phyloP scores from a whole-genome alignment of 2,113 vertebrate genomes.

The Corydoras maculifer region DNA sequence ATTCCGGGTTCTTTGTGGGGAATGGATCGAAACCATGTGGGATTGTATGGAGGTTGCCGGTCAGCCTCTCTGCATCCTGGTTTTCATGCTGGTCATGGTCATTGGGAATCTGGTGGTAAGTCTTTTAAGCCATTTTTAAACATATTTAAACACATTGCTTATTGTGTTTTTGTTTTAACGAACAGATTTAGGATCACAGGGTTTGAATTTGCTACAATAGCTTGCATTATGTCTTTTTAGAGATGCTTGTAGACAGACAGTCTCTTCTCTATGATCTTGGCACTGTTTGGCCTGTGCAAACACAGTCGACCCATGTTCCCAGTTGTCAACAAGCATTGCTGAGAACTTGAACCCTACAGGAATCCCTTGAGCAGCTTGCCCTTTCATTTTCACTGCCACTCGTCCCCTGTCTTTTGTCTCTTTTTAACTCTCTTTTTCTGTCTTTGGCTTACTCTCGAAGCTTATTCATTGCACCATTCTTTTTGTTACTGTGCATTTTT shows the following conservation, averaged over 20 bases:
- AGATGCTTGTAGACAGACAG: slow-evolving; percentile 20
- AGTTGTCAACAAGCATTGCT: slow-evolving; percentile 33
- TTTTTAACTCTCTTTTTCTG: slow-evolving; percentile 14
- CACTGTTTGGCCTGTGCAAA: slow-evolving; percentile 37
- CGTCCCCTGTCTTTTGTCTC: slow-evolving; percentile 4
- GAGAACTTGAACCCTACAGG: slow-evolving; percentile 30
- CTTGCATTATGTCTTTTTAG: slow-evolving; percentile 19
- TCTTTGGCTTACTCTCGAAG: slow-evolving; percentile 13
- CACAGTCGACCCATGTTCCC: slow-evolving; percentile 33
- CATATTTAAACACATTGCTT: not conserved
- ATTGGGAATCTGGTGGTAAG: slow-evolving; percentile 97
- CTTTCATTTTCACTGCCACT: slow-evolving; percentile 19
- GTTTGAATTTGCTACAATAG: not conserved
- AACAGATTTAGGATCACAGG: not conserved
- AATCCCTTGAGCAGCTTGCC: slow-evolving; percentile 15
- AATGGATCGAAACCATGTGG: slow-evolving; percentile 99
- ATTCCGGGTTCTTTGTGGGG: slow-evolving; percentile 89
- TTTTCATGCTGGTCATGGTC: slow-evolving; percentile 93
- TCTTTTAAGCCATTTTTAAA: slow-evolving; percentile 26
- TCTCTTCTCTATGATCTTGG: slow-evolving; percentile 11
- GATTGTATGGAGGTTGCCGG: slow-evolving; percentile 85
- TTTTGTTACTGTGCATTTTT: slow-evolving; percentile 27
- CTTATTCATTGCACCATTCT: not conserved
- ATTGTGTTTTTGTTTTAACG: not conserved
- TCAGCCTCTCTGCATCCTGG: slow-evolving; percentile 74